Percentiles rank a stretch among this genome's conserved stretches.
phyloP scores from a whole-genome alignment of 2,888 invertebrate species.

The Polydrusus cervinus region DNA sequence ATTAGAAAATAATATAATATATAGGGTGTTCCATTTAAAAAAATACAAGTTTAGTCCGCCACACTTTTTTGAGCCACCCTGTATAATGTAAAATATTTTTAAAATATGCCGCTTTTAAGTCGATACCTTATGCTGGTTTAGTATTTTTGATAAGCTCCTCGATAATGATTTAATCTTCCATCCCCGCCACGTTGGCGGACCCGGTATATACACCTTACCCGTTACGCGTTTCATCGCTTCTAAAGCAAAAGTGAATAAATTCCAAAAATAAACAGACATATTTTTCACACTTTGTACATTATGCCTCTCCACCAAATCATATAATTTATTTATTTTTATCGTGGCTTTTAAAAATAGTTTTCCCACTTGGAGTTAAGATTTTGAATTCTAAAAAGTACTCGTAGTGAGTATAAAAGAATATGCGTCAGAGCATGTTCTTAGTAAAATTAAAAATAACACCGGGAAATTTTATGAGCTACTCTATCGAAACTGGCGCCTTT shows the following conservation, averaged over 20 bases:
- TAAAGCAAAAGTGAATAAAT: constrained; percentile 35
- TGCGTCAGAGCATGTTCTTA: constrained; percentile 35
- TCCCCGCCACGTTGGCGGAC: no score
- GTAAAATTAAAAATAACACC: constrained; percentile 40
- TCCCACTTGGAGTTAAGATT: constrained; percentile 26
- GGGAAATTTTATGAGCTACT: constrained; percentile 33
- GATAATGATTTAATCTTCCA: no score
- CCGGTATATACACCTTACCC: constrained; percentile 38
- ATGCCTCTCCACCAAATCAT: constrained; percentile 38
- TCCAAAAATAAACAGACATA: constrained; percentile 43
- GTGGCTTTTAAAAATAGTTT: constrained; percentile 43
- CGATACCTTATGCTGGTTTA: no score
- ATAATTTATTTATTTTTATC: constrained; percentile 46
- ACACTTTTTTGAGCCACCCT: no score
- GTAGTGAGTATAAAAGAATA: constrained; percentile 1
- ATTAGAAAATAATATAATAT: no score
- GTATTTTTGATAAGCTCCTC: no score
- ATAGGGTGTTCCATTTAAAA: no score
- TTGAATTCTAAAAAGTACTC: constrained; percentile 27
- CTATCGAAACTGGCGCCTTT: constrained; percentile 23
- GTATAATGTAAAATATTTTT: no score
- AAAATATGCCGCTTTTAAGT: no score
- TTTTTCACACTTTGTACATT: constrained; percentile 47
- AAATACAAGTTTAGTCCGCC: no score
- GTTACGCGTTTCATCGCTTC: constrained; percentile 23